These are phyloP conservation scores for Acleris sparsana DNA, from an alignment of 2,888 invertebrate genomes.

Conservation along the genomic window DNA sequence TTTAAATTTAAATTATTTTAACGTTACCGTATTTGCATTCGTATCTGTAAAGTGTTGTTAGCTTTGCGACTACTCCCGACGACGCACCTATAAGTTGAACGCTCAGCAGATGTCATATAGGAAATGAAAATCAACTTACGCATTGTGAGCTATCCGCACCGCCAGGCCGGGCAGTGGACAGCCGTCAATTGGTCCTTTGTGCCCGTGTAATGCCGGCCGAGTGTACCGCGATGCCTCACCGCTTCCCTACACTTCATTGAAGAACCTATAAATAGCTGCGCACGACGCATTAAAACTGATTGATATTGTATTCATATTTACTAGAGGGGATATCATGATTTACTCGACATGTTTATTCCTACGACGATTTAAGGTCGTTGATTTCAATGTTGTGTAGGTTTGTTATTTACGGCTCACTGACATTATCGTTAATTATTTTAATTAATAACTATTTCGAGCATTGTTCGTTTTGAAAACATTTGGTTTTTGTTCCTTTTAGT, in stretches of 20 bases:
- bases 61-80: background rate
- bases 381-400: slow-evolving; percentile 22
- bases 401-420: background rate
- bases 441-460: background rate
- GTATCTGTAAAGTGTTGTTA: background rate
- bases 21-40: too few relatives aligned
- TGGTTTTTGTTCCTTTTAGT: background rate
- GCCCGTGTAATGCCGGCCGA: slow-evolving; percentile 31
- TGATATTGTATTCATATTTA: slow-evolving; percentile 55
- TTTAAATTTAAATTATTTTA: background rate
- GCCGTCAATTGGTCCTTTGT: slow-evolving; percentile 65
- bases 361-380: slow-evolving; percentile 31
- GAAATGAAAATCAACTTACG: slow-evolving; percentile 36
- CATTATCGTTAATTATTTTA: background rate
- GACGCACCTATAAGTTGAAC: background rate
- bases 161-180: slow-evolving; percentile 55
- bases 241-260: slow-evolving; percentile 61
- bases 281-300: slow-evolving; percentile 59
- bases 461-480: background rate
- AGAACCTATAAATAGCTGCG: slow-evolving; percentile 62
- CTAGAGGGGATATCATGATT: slow-evolving; percentile 32
- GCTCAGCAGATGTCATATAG: slow-evolving; percentile 24
- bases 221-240: slow-evolving; percentile 52
- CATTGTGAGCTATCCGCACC: slow-evolving; percentile 19
- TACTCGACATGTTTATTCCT: slow-evolving; percentile 32